phyloP scores from a whole-genome alignment of 2,797 vertebrate genomes.

The Vireo griseus region DNA sequence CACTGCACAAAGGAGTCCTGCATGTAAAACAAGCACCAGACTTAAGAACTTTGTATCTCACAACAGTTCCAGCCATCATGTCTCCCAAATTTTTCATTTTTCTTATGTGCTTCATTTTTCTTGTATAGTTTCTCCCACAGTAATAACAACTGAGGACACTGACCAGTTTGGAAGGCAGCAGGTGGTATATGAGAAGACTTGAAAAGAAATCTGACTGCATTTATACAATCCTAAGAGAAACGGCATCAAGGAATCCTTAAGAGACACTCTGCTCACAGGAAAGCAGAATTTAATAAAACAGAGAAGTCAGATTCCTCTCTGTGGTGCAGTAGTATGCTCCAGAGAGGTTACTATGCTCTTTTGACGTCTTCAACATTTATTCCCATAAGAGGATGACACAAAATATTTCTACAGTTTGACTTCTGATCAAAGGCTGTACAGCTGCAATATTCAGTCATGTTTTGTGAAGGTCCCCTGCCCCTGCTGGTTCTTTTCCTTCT shows the following conservation, averaged over 20 bases:
- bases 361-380: slow-evolving; percentile 3
- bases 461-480: not conserved
- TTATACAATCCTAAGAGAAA: not conserved
- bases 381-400: not conserved
- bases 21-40: not conserved
- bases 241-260: not conserved
- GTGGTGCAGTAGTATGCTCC: not conserved
- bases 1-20: not conserved
- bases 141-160: slow-evolving; percentile 19
- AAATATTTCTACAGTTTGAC: not conserved
- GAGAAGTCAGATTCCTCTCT: not conserved
- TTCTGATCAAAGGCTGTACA: not conserved
- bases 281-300: slow-evolving; percentile 46
- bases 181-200: slow-evolving; percentile 40
- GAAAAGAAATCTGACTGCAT: slow-evolving; percentile 15
- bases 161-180: not conserved
- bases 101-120: not conserved
- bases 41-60: not conserved
- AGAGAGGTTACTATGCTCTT: not conserved
- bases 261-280: not conserved
- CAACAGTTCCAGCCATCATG: not conserved
- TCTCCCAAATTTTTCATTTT: not conserved
- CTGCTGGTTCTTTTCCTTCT: not conserved
- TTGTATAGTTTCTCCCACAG: not conserved
- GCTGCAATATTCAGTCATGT: not conserved